Base-by-base conservation (phyloP, 2,888 invertebrate species). In the Hecatera dysodea region DNA sequence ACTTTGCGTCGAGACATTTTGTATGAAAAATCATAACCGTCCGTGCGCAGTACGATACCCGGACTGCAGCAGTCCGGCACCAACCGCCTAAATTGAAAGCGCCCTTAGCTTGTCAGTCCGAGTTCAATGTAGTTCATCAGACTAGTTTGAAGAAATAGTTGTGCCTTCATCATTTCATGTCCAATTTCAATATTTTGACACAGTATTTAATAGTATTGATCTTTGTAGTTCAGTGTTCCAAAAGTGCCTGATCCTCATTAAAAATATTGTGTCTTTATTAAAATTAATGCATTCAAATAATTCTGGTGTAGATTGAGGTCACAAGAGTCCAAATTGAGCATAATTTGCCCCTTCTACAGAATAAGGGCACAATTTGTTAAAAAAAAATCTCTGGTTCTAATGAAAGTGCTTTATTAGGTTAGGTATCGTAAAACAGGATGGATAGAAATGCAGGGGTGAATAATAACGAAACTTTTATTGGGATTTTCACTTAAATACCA, bases 231-330 rank as follows among this genome's bases (percentile, higher is more conserved):
- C 24, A 15, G 17, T 27, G 15, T 50, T 12, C 15, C 39, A n/a
- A 67, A 48, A 56, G 27, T 39, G 67, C 50, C 27, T 72, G 72
- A 75, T 67, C 68, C 68, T 72, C 76, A 76, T 72, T 46, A 67
- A 39, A 12, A 50, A 44, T 52, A 52, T 67, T 27, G 11, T 75
- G 11, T 12, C n/a, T 19, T 27, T 56, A 42, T 27, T n/a, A 73
- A 52, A 62, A 24, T 29, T 1, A 15, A 55, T 27, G 24, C 29
- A 67, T 5, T 12, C 24, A 72, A 36, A 36, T 36, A 36, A 55
- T 48, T 19, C 50, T 72, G 73, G 48, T 27, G 33, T 60, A 44
- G 24, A 48, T 74, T 50, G 12, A 52, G 33, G 60, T 52, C 12
- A 52, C 39, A 36, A 29, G 4, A 61, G 17, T 11, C 27, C 27